Evolutionary conservation across 2,113 vertebrate genomes (phyloP).

Genomic region (Rostratula benghalensis): DNA sequence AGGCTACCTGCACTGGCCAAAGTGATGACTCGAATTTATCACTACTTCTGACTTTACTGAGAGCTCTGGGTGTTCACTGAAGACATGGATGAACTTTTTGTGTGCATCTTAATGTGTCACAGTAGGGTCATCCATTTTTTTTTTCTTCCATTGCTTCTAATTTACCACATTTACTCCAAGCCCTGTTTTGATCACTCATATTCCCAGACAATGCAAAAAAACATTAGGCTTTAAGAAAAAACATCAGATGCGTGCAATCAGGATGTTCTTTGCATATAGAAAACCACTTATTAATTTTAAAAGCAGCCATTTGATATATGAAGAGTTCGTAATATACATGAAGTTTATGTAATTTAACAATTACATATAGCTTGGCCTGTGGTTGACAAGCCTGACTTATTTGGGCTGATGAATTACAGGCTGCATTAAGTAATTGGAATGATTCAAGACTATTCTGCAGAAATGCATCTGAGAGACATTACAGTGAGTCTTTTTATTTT

Average conservation of each 20-base stretch:
- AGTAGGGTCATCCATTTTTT: neutral
- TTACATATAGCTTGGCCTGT: slow-evolving; percentile 41
- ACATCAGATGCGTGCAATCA: neutral
- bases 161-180: neutral
- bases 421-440: slow-evolving; percentile 65
- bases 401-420: slow-evolving; percentile 68
- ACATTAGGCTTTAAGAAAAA: neutral
- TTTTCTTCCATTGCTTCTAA: neutral
- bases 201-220: neutral
- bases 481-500: slow-evolving; percentile 62
- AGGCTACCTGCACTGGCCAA: neutral
- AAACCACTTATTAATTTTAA: slow-evolving; percentile 3
- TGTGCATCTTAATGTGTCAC: neutral
- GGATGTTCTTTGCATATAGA: neutral
- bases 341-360: slow-evolving; percentile 63
- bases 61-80: neutral
- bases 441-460: slow-evolving; percentile 52
- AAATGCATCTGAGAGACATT: slow-evolving; percentile 57
- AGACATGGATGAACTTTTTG: neutral
- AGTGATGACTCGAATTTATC: neutral
- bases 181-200: neutral
- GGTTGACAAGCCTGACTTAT: slow-evolving; percentile 38
- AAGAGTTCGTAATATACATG: neutral
- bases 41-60: neutral
- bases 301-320: neutral